phyloP scores from a whole-genome alignment of 2,113 vertebrate genomes.

The Malurus melanocephalus region DNA sequence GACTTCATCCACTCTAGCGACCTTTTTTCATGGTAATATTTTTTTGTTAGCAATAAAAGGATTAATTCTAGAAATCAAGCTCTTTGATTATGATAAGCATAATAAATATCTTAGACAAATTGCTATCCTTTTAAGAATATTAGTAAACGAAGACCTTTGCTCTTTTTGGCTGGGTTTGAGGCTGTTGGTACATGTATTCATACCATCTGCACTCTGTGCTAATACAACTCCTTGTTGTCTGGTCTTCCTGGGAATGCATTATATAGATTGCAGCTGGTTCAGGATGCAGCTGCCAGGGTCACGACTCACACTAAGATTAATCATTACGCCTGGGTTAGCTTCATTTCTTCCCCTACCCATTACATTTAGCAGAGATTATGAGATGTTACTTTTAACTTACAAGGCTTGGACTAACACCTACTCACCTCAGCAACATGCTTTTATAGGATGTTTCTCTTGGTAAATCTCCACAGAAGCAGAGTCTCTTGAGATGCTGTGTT shows the following conservation, averaged over 20 bases:
- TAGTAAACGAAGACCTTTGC: constrained; percentile 61
- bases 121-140: constrained; percentile 66
- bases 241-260: constrained; percentile 73
- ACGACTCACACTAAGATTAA: constrained; percentile 73
- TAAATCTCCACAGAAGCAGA: constrained; percentile 50
- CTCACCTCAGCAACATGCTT: constrained; percentile 57
- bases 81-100: constrained; percentile 56
- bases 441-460: constrained; percentile 35
- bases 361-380: constrained; percentile 73
- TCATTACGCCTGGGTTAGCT: constrained; percentile 73
- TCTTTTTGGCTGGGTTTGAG: constrained; percentile 37
- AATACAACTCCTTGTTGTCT: constrained; percentile 70
- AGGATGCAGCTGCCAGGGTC: constrained; percentile 73
- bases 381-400: constrained; percentile 76
- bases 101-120: constrained; percentile 55
- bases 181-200: constrained; percentile 37
- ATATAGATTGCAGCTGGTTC: constrained; percentile 75
- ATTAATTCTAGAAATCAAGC: constrained; percentile 53
- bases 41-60: constrained; percentile 52
- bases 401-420: constrained; percentile 64
- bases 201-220: constrained; percentile 61
- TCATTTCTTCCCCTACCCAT: constrained; percentile 73
- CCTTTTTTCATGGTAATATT: constrained; percentile 50
- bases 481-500: constrained; percentile 21
- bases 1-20: background rate